A percentile compares a stretch with the other conserved stretches of the same genome.
Evolutionary conservation across 2,888 invertebrate species (phyloP).

Genomic region (Heliconius sara): DNA sequence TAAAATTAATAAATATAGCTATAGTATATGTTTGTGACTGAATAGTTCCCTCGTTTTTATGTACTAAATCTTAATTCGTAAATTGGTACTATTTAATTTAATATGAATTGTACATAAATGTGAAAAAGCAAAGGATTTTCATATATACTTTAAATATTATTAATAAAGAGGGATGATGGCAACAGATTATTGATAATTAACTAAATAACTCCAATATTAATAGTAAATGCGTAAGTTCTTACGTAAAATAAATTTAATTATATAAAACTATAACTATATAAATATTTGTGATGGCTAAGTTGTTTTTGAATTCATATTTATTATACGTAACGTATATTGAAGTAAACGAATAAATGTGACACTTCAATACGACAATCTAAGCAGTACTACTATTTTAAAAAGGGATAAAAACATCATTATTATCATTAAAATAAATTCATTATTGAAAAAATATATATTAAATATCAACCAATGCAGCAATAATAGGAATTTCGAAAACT

Average conservation of each 20-base stretch:
- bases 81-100: neutral
- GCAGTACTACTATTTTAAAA: too few relatives aligned
- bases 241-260: constrained; percentile 6
- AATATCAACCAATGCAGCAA: neutral
- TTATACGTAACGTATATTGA: neutral
- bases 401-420: too few relatives aligned
- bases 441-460: neutral
- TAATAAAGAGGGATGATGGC: neutral
- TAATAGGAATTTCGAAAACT: neutral
- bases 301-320: neutral
- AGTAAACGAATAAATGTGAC: neutral
- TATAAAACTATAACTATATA: constrained; percentile 18
- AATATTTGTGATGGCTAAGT: constrained; percentile 2
- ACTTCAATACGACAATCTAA: neutral
- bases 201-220: neutral
- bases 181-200: constrained; percentile 14
- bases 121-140: neutral
- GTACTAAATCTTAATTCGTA: neutral
- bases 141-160: neutral
- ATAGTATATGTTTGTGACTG: neutral
- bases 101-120: neutral
- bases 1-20: neutral
- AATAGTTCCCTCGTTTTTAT: neutral
- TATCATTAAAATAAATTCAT: too few relatives aligned
- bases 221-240: constrained; percentile 21